Evolutionary conservation across 2,888 invertebrate species (phyloP).

Genomic region (Lomographa bimaculata): DNA sequence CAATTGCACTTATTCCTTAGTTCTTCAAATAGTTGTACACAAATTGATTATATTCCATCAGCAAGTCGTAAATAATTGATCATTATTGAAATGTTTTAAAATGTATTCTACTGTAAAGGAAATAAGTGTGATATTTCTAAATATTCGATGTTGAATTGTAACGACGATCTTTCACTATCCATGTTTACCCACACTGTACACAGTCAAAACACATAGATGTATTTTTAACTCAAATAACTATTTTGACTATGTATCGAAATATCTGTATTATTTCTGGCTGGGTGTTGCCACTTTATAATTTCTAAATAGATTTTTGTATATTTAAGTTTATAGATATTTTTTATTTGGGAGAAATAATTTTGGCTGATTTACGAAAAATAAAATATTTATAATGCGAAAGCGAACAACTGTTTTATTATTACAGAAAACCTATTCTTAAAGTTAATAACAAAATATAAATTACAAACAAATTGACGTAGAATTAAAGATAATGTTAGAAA

Average conservation of each 20-base stretch:
- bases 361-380: slow-evolving; percentile 76
- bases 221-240: slow-evolving; percentile 22
- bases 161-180: slow-evolving; percentile 26
- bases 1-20: too few relatives aligned
- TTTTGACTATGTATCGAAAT: slow-evolving; percentile 27
- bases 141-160: slow-evolving; percentile 23
- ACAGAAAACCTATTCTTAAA: slow-evolving; percentile 22
- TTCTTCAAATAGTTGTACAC: too few relatives aligned
- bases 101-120: not conserved
- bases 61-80: too few relatives aligned
- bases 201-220: slow-evolving; percentile 25
- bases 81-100: too few relatives aligned
- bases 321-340: slow-evolving; percentile 74
- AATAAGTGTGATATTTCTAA: slow-evolving; percentile 15
- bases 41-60: too few relatives aligned
- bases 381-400: slow-evolving; percentile 73
- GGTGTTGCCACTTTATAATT: slow-evolving; percentile 45
- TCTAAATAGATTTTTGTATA: slow-evolving; percentile 61
- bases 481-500: too few relatives aligned
- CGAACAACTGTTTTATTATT: slow-evolving; percentile 41
- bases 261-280: slow-evolving; percentile 18
- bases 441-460: slow-evolving; percentile 20
- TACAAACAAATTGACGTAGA: slow-evolving; percentile 11
- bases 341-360: slow-evolving; percentile 76
- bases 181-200: slow-evolving; percentile 12